A percentile compares a stretch with the other conserved stretches of the same genome.
Evolutionary conservation across 2,888 invertebrate genomes (phyloP).

Genomic region (Mesoligia furuncula): DNA sequence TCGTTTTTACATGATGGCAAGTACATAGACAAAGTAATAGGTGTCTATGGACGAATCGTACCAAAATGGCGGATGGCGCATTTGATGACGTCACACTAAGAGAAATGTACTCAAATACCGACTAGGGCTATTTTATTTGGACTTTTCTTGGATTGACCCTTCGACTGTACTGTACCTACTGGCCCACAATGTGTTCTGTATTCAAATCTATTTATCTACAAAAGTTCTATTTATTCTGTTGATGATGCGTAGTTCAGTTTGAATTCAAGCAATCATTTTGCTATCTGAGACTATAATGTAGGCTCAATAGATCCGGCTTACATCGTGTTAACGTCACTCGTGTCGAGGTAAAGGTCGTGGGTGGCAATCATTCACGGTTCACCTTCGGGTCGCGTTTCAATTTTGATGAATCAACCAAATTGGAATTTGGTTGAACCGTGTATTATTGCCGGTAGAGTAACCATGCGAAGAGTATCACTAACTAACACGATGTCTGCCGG

Average conservation of each 20-base stretch:
- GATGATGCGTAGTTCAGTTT: not conserved
- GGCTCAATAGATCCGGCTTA: not conserved
- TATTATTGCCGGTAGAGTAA: not conserved
- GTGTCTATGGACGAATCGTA: slow-evolving; percentile 29
- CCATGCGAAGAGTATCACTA: not conserved
- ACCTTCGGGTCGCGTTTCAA: not conserved
- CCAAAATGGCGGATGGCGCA: slow-evolving; percentile 77
- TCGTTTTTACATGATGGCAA: slow-evolving; percentile 69
- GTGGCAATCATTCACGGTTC: too few relatives aligned
- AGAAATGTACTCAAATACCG: slow-evolving; percentile 21
- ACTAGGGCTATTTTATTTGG: slow-evolving; percentile 32
- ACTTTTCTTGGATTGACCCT: not conserved
- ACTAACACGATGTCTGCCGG: not conserved
- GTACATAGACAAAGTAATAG: slow-evolving; percentile 1
- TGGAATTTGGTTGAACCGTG: not conserved
- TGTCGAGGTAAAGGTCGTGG: not conserved
- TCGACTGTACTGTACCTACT: slow-evolving; percentile 4
- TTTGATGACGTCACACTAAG: slow-evolving; percentile 30
- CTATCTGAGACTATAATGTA: not conserved
- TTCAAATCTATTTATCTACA: not conserved
- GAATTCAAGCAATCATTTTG: not conserved
- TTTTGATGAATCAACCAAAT: not conserved
- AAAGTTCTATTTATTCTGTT: not conserved
- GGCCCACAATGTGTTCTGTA: slow-evolving; percentile 5
- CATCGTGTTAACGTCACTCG: too few relatives aligned